phyloP scores from a whole-genome alignment of 2,888 invertebrate species.

The Anthrax anthrax region DNA sequence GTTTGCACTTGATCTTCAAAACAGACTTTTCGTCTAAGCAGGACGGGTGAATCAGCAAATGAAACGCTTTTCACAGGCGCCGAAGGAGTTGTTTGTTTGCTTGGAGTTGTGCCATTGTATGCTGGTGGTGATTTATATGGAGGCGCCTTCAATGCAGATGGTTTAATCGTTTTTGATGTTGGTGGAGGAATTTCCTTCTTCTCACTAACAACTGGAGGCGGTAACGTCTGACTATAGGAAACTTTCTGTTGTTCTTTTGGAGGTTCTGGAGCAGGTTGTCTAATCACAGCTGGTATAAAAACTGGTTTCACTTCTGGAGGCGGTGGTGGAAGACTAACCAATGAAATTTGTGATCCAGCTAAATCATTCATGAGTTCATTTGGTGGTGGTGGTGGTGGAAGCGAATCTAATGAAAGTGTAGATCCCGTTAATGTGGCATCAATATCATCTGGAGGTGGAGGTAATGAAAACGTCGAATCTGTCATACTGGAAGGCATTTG shows the following conservation, averaged over 20 bases:
- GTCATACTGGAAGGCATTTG: slow-evolving; percentile 27
- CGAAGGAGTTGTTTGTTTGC: slow-evolving; percentile 2
- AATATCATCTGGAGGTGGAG: slow-evolving; percentile 46
- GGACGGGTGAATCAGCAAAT: slow-evolving; percentile 34
- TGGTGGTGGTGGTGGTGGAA: slow-evolving; percentile 63
- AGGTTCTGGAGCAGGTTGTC: slow-evolving; percentile 6
- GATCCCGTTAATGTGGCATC: slow-evolving; percentile 51
- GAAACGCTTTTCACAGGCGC: slow-evolving; percentile 28
- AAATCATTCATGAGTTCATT: slow-evolving; percentile 26
- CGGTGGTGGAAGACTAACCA: slow-evolving; percentile 60
- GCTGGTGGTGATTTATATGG: slow-evolving; percentile 35
- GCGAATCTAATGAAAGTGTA: slow-evolving; percentile 62
- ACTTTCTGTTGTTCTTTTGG: slow-evolving; percentile 6
- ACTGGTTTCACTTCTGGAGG: slow-evolving; percentile 41
- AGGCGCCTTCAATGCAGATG: slow-evolving; percentile 23
- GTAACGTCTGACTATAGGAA: slow-evolving; percentile 13
- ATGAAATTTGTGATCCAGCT: slow-evolving; percentile 52
- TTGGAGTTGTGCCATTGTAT: slow-evolving; percentile 21
- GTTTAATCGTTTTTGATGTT: slow-evolving; percentile 17
- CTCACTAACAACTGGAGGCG: slow-evolving; percentile 8
- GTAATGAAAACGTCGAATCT: slow-evolving; percentile 44
- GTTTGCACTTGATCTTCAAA: slow-evolving; percentile 27
- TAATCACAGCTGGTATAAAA: slow-evolving; percentile 14
- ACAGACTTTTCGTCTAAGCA: slow-evolving; percentile 34
- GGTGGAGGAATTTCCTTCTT: slow-evolving; percentile 13